Percentiles rank a stretch among this genome's conserved stretches.
These are phyloP conservation scores for Lasiurus borealis DNA, from an alignment of 2,113 vertebrate species.

Conservation along the genomic window DNA sequence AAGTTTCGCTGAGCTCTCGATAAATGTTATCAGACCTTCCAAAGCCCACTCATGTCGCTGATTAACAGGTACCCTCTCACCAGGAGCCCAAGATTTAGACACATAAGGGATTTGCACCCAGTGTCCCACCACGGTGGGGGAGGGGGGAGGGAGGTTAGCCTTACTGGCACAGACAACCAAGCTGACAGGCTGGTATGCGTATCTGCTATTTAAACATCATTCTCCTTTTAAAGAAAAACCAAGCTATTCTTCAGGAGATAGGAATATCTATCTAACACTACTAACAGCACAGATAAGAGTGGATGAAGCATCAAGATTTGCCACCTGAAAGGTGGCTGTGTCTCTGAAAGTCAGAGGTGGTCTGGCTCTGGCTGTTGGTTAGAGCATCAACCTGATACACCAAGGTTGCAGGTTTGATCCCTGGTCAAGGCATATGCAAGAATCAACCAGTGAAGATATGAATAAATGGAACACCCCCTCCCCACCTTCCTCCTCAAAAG, in stretches of 20 bases:
- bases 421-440: not conserved
- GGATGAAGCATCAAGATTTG: slow-evolving; percentile 76
- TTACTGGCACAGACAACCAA: not conserved
- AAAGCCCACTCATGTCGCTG: too few species aligned
- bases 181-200: not conserved
- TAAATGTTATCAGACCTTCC: too few species aligned
- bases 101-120: not conserved
- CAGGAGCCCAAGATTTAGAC: too few species aligned
- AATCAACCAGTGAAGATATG: not conserved
- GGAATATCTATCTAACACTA: slow-evolving; percentile 59
- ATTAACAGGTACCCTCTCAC: too few species aligned
- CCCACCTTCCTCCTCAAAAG: not conserved
- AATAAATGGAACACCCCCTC: not conserved
- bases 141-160: not conserved
- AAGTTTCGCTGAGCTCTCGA: too few species aligned
- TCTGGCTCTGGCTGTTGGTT: too few species aligned
- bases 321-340: slow-evolving; percentile 75
- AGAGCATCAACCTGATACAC: not conserved
- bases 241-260: slow-evolving; percentile 22
- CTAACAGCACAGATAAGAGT: not conserved
- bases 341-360: slow-evolving; percentile 87
- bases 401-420: not conserved
- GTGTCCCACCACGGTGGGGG: not conserved
- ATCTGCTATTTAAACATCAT: slow-evolving; percentile 1
- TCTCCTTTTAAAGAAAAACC: slow-evolving; percentile 54